Conservation (phyloP, 1,140 invertebrate genomes). For the Camponotus floridanus region DNA sequence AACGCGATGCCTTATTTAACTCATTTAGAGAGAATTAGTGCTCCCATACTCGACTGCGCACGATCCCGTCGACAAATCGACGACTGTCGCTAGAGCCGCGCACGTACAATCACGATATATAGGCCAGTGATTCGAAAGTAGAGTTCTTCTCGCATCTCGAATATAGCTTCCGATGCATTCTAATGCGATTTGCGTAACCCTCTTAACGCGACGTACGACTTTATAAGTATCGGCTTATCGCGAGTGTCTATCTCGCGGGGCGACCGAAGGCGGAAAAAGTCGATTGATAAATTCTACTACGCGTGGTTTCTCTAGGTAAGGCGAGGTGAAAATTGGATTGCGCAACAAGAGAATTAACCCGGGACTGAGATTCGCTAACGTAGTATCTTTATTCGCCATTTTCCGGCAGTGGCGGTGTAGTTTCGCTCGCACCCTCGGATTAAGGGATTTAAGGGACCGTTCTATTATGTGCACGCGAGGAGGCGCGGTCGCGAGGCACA, state of each 20-base stretch:
- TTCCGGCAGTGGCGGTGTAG: not conserved
- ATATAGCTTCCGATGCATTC: slow-evolving; percentile 22
- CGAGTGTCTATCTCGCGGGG: not conserved
- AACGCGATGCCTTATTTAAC: slow-evolving; percentile 51
- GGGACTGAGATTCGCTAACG: slow-evolving; percentile 9
- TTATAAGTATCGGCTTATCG: slow-evolving; percentile 45
- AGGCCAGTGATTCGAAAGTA: not conserved
- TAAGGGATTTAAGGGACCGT: slow-evolving; percentile 46
- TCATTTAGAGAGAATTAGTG: slow-evolving; percentile 48
- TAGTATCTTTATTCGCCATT: not conserved
- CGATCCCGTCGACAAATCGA: slow-evolving; percentile 8
- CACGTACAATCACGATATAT: not conserved
- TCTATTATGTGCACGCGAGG: slow-evolving; percentile 55
- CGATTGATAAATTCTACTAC: not conserved
- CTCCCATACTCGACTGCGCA: not conserved
- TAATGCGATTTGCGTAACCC: slow-evolving; percentile 33
- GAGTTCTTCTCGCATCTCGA: not conserved
- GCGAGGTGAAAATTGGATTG: slow-evolving; percentile 33
- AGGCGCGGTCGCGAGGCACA: slow-evolving; percentile 55
- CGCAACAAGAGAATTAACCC: slow-evolving; percentile 23
- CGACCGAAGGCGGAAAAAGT: not conserved
- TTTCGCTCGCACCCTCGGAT: slow-evolving; percentile 26
- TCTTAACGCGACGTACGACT: slow-evolving; percentile 27
- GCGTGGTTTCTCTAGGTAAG: slow-evolving; percentile 33
- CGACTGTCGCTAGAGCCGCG: not conserved